Percentiles rank a stretch among this genome's conserved stretches.
phyloP scores from a whole-genome alignment of 2,113 vertebrate genomes.

The Syrmaticus mikado region DNA sequence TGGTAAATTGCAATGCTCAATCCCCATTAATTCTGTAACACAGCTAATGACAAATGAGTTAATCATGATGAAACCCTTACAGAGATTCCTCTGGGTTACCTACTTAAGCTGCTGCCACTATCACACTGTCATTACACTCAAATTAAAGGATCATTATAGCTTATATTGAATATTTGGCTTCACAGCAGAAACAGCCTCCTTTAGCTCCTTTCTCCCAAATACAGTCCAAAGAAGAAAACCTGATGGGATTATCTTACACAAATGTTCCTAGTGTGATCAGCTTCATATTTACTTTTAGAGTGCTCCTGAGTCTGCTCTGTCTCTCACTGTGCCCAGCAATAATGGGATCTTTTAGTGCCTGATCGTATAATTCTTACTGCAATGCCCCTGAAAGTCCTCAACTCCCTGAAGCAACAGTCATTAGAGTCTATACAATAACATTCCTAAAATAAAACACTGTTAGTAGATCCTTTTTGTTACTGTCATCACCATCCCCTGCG shows the following conservation, averaged over 20 bases:
- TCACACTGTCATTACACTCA: background rate
- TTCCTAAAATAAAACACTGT: background rate
- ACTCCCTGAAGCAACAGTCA: background rate
- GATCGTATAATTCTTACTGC: background rate
- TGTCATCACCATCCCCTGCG: background rate
- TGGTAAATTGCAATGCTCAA: slow-evolving; percentile 42
- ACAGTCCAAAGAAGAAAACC: background rate
- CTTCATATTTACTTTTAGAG: slow-evolving; percentile 25
- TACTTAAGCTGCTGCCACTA: slow-evolving; percentile 29
- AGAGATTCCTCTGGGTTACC: slow-evolving; percentile 38
- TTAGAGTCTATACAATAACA: background rate
- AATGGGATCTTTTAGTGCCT: background rate
- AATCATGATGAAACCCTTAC: slow-evolving; percentile 43
- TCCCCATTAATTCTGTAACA: slow-evolving; percentile 12
- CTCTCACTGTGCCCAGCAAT: background rate
- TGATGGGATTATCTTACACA: background rate
- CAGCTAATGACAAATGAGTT: slow-evolving; percentile 58
- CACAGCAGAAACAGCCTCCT: slow-evolving; percentile 10
- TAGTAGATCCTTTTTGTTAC: background rate
- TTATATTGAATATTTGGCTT: slow-evolving; percentile 43
- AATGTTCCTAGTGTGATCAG: background rate
- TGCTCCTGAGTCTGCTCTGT: background rate
- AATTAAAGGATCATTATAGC: slow-evolving; percentile 50
- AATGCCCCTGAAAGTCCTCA: background rate
- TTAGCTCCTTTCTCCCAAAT: background rate